Conservation (phyloP, 2,888 invertebrate genomes). For the Pycnomerus fuliginosus region DNA sequence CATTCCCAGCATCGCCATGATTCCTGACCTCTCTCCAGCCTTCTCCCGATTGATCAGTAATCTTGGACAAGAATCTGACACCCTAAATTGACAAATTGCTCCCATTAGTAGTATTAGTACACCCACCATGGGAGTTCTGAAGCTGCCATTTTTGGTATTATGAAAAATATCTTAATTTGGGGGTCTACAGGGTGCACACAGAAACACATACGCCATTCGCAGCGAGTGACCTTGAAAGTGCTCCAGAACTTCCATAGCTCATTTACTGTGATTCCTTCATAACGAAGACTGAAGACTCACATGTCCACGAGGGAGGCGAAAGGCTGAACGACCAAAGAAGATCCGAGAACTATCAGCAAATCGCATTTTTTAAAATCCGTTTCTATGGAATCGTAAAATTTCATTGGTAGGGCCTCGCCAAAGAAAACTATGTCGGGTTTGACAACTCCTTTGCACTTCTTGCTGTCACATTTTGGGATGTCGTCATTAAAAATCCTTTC, state of each 20-base stretch:
- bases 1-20: conserved; percentile 49
- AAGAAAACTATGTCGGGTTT: conserved; percentile 97
- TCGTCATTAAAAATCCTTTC: conserved; percentile 71
- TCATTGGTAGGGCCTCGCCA: conserved; percentile 82
- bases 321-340: conserved; percentile 91
- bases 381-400: conserved; percentile 69
- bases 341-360: conserved; percentile 91
- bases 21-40: conserved; percentile 56
- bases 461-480: conserved; percentile 72
- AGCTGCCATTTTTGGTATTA: too few relatives aligned
- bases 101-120: background rate
- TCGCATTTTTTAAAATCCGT: conserved; percentile 85
- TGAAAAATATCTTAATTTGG: background rate
- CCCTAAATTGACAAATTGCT: conserved; percentile 50
- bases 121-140: too few relatives aligned
- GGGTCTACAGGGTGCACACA: background rate
- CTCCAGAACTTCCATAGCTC: too few relatives aligned
- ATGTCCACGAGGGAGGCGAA: conserved; percentile 86
- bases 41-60: conserved; percentile 85
- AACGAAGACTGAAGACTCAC: conserved; percentile 52
- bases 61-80: conserved; percentile 72
- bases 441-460: conserved; percentile 64
- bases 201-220: too few relatives aligned
- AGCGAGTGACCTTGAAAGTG: too few relatives aligned
- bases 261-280: conserved; percentile 7